Conservation (phyloP, 2,888 invertebrate genomes). For the Furcula furcula region DNA sequence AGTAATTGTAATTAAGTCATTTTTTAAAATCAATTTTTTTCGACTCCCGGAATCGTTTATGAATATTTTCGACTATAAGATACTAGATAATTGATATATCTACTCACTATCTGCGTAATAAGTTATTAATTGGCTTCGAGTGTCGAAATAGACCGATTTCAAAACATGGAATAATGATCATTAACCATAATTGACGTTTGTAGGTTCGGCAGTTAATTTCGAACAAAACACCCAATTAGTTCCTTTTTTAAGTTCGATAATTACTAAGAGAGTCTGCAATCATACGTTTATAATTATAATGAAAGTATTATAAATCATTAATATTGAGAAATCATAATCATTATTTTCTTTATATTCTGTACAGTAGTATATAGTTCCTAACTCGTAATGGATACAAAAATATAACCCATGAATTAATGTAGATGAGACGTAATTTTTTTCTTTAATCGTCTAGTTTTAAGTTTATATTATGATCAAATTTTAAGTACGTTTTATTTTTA, state of each 20-base stretch:
- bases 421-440: conserved; percentile 60
- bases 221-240: conserved; percentile 30
- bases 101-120: no score
- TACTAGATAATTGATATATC: no score
- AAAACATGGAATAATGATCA: conserved; percentile 9
- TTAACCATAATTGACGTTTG: conserved; percentile 7
- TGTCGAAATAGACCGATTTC: no score
- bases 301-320: conserved; percentile 47
- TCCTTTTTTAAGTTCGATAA: conserved; percentile 19
- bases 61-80: no score
- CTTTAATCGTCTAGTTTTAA: conserved; percentile 52
- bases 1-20: no score
- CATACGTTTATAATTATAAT: conserved; percentile 31
- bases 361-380: conserved; percentile 79
- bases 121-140: no score
- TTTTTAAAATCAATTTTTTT: no score
- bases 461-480: conserved; percentile 62
- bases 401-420: conserved; percentile 71
- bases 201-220: no score
- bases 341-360: conserved; percentile 66
- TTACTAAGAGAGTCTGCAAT: conserved; percentile 23
- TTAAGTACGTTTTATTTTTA: conserved; percentile 52
- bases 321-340: conserved; percentile 51
- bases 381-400: conserved; percentile 75
- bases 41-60: no score